Conservation (phyloP, 2,888 invertebrate genomes). For the Orchesellides sinensis region DNA sequence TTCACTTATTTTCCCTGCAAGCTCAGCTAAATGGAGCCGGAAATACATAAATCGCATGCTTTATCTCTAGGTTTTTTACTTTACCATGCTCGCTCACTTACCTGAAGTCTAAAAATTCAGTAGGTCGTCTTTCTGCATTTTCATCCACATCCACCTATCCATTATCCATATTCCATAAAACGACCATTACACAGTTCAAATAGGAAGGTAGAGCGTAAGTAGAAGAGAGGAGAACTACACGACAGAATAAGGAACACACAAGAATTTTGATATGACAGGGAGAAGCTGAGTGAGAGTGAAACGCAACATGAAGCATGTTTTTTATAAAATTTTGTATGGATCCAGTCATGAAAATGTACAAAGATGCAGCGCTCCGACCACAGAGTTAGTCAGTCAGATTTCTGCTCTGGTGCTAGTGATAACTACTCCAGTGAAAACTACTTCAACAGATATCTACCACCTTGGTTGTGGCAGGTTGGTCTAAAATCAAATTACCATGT, state of each 20-base stretch:
- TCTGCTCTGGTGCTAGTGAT: constrained; percentile 20
- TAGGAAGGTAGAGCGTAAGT: background rate
- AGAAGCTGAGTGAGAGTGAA: background rate
- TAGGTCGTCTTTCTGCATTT: too few species aligned
- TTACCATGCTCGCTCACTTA: too few species aligned
- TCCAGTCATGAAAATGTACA: constrained; percentile 3
- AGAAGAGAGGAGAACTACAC: background rate
- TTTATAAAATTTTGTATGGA: background rate
- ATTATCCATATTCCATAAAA: background rate
- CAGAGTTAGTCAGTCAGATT: constrained; percentile 5
- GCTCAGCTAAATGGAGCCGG: too few species aligned
- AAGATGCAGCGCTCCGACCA: background rate
- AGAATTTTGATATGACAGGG: background rate
- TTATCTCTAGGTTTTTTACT: too few species aligned
- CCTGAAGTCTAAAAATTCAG: too few species aligned
- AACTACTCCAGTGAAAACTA: background rate
- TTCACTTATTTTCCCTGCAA: too few species aligned
- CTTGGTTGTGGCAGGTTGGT: background rate
- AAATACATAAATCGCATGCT: too few species aligned
- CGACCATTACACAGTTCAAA: background rate
- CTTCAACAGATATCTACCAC: background rate
- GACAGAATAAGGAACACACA: background rate
- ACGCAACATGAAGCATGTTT: background rate
- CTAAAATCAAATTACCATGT: background rate
- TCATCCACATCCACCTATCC: too few species aligned